Base-by-base conservation (phyloP, 2,888 invertebrate genomes). In the Lasioglossum marginatum region DNA sequence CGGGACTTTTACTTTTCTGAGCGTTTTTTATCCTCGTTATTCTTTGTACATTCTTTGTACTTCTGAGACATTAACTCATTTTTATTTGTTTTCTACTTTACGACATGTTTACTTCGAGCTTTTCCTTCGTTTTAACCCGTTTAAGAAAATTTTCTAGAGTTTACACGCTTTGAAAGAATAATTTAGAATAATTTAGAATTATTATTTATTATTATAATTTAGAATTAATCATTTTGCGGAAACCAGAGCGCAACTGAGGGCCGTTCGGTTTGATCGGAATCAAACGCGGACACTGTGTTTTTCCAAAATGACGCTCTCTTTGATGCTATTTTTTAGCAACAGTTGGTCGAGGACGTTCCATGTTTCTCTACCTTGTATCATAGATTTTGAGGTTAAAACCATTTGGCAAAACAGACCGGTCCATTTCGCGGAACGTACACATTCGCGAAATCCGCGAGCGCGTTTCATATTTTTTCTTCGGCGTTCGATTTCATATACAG, bases 381-480 rank as follows among this genome's bases (percentile, higher is more conserved):
- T 66, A 66, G 66, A 19, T 66, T 66, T 66, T 37, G 66, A 31
- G 34, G 34, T 66, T 34, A 10, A 31, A 57, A 57, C 43, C 23
- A 23, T 16, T 16, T 2, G 34, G 14, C 23, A 31, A 45, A 66
- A 77, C 63, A 43, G 75, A 37, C 27, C 16, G 16, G 19, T 40
- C 45, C 37, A 19, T 72, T 45, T 37, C 31, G 40, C 37, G 34
- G n/a, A 60, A 48, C 73, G 48, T 34, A 48, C n/a, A n/a, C 4
- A 16, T 6, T 63, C 19, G 16, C 23, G 34, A 34, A 31, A 31
- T 19, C 23, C 27, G 27, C 27, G 27, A 27, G 73, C n/a, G 70
- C 14, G 80, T 77, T 82, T 82, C 82, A 52, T 76, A 72, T 84
- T 68, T 63, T 63, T 63, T 82, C 75, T 84, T 78, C 40, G 57